Conservation (phyloP, 1,140 invertebrate species). For the Drosophila micromelanica region DNA sequence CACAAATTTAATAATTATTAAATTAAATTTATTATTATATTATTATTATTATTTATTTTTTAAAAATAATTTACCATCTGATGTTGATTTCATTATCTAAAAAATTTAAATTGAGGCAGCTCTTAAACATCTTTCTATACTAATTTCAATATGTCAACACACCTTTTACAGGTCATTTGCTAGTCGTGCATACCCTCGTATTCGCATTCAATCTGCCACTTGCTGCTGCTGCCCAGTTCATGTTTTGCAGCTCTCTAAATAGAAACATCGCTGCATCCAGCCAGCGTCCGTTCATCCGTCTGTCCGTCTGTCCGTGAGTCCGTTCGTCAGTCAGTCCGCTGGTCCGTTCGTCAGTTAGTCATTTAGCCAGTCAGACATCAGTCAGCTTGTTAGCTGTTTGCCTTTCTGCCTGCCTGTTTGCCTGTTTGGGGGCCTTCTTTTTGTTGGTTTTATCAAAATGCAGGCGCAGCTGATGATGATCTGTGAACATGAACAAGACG, state of each 20-base stretch:
- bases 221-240: conserved; percentile 16
- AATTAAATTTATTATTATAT: too few species aligned
- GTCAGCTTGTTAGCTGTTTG: conserved; percentile 73
- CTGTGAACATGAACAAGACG: conserved; percentile 83
- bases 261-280: conserved; percentile 69
- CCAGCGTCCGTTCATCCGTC: conserved; percentile 19
- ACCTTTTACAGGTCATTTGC: neutral
- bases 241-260: conserved; percentile 61
- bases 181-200: neutral
- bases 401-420: conserved; percentile 13
- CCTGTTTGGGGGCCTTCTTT: conserved; percentile 48
- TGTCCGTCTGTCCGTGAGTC: conserved; percentile 4
- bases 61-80: too few species aligned
- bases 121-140: too few species aligned
- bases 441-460: conserved; percentile 81
- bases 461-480: conserved; percentile 82
- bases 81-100: too few species aligned
- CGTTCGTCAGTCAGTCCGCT: conserved; percentile 15
- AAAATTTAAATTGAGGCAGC: too few species aligned
- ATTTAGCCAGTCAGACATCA: conserved; percentile 67
- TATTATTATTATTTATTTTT: too few species aligned
- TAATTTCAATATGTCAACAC: too few species aligned
- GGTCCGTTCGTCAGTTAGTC: conserved; percentile 51
- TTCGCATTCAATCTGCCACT: conserved; percentile 1
- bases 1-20: too few species aligned